These are phyloP conservation scores for Onychomys torridus DNA, from an alignment of 2,797 vertebrate species.

Conservation along the genomic window DNA sequence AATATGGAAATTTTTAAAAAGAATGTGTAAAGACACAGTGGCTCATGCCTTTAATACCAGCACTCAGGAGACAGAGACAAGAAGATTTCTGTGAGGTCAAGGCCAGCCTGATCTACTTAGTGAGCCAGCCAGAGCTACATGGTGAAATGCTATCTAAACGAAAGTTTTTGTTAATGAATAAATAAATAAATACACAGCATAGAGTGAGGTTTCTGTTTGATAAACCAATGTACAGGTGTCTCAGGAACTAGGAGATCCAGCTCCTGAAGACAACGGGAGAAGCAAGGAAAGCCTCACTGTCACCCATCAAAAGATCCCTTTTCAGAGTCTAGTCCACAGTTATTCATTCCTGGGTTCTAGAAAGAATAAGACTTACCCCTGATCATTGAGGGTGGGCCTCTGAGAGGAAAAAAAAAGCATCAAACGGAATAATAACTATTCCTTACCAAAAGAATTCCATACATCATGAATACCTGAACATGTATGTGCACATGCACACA, in stretches of 20 bases:
- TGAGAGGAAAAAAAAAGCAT: neutral
- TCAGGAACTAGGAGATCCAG: neutral
- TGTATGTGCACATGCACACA: too few species aligned
- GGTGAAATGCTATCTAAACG: neutral
- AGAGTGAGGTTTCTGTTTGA: neutral
- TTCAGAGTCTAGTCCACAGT: neutral
- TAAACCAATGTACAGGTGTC: neutral
- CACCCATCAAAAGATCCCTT: neutral
- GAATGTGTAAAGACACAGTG: neutral
- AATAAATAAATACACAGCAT: neutral
- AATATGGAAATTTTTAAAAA: neutral
- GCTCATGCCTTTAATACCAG: neutral
- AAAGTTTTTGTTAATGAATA: neutral
- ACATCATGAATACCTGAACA: neutral
- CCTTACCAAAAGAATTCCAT: neutral
- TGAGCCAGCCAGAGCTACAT: neutral
- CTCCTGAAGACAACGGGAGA: neutral
- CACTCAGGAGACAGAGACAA: neutral
- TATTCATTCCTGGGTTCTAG: neutral
- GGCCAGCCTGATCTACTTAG: neutral
- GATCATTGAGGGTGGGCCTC: neutral
- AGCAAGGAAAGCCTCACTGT: neutral
- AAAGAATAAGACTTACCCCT: constrained; percentile 10
- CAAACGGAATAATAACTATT: neutral
- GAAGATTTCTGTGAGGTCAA: neutral